These are phyloP conservation scores for Eudemis profundana DNA, from an alignment of 2,888 invertebrate genomes.

Conservation along the genomic window DNA sequence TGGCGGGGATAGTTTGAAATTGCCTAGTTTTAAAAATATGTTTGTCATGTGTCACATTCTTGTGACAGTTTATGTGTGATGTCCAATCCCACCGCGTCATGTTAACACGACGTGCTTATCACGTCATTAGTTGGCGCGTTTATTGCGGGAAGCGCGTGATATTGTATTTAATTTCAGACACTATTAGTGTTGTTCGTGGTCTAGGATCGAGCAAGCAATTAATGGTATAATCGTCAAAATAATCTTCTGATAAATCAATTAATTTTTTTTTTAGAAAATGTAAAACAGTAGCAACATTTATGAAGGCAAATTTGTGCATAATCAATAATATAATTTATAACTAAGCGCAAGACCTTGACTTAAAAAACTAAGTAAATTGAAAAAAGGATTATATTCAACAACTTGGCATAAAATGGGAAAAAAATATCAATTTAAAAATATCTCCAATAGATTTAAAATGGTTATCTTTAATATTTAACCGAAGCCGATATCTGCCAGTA, in stretches of 20 bases:
- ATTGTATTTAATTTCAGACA: neutral
- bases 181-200: neutral
- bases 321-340: too few species aligned
- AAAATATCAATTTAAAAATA: too few species aligned
- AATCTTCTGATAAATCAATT: too few species aligned
- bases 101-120: conserved; percentile 33
- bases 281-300: too few species aligned
- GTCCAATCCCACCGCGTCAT: conserved; percentile 16
- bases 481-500: neutral
- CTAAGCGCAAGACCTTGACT: too few species aligned
- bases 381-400: too few species aligned
- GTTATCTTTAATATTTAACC: neutral
- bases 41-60: conserved; percentile 7
- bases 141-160: neutral
- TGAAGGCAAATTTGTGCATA: too few species aligned
- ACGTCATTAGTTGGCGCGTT: conserved; percentile 31
- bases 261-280: too few species aligned
- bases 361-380: too few species aligned
- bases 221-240: neutral
- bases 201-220: neutral
- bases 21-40: neutral
- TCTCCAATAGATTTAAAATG: neutral
- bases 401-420: too few species aligned
- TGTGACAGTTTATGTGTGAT: conserved; percentile 31
- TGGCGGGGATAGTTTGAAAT: neutral